Conservation (phyloP, 2,113 vertebrate genomes). For the Oreochromis niloticus region DNA sequence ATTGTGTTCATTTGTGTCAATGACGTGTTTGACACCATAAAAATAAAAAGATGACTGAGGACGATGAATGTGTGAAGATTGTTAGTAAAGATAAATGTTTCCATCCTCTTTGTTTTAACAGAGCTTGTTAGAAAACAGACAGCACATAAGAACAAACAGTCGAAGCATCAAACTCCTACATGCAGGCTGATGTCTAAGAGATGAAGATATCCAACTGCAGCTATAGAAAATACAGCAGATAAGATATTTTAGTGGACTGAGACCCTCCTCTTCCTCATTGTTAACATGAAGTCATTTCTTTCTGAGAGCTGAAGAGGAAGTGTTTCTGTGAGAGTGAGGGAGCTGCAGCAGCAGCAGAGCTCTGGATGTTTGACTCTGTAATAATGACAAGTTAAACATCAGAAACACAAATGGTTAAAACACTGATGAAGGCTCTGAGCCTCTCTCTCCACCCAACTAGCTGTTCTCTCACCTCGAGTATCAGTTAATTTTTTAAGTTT, state of each 20-base stretch:
- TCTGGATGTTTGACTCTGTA: rapidly evolving
- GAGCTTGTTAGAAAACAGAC: neutral
- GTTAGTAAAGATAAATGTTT: neutral
- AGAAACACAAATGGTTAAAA: rapidly evolving
- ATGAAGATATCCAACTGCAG: neutral
- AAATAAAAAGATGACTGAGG: neutral
- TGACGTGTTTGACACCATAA: neutral
- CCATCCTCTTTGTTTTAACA: neutral
- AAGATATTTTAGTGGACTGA: neutral
- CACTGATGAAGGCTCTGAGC: neutral
- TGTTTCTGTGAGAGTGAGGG: neutral
- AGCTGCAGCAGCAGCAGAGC: neutral
- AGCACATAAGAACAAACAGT: neutral
- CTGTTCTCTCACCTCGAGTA: too few relatives aligned
- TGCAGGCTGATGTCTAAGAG: rapidly evolving
- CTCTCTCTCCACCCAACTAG: too few relatives aligned
- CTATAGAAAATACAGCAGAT: neutral
- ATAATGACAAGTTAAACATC: neutral
- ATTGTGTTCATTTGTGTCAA: rapidly evolving
- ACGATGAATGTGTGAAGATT: neutral
- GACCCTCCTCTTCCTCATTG: too few relatives aligned
- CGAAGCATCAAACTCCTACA: rapidly evolving
- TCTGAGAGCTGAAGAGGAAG: neutral
- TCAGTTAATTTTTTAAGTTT: too few relatives aligned
- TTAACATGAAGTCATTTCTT: rapidly evolving